Evolutionary conservation across 2,113 vertebrate genomes (phyloP).

Genomic region (Carollia perspicillata): DNA sequence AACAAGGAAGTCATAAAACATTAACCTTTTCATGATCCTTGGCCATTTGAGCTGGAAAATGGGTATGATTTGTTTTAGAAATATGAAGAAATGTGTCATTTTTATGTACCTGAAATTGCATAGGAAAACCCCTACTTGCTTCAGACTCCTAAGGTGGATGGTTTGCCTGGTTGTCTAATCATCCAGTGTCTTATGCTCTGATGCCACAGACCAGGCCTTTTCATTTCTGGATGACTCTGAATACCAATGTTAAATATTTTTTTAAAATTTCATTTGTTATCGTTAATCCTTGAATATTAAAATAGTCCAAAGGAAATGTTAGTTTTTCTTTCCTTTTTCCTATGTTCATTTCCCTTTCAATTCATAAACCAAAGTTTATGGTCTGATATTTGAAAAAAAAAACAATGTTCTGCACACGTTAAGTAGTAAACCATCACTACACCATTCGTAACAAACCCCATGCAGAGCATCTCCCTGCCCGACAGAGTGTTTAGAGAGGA

Average conservation of each 20-base stretch:
- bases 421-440: background rate
- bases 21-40: background rate
- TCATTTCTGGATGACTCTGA: background rate
- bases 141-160: background rate
- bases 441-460: background rate
- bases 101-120: background rate
- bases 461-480: background rate
- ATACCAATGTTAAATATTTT: background rate
- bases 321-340: background rate
- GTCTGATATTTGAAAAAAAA: background rate
- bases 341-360: conserved; percentile 14
- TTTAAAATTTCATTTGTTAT: background rate
- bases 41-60: background rate
- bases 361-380: background rate
- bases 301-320: background rate
- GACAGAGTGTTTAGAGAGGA: conserved; percentile 41
- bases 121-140: background rate
- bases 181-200: background rate
- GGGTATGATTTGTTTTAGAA: background rate
- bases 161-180: background rate
- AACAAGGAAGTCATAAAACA: background rate
- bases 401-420: background rate
- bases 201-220: background rate
- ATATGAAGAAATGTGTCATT: background rate
- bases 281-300: background rate